Evolutionary conservation across 2,888 invertebrate genomes (phyloP).

Genomic region (Eupithecia insigniata): DNA sequence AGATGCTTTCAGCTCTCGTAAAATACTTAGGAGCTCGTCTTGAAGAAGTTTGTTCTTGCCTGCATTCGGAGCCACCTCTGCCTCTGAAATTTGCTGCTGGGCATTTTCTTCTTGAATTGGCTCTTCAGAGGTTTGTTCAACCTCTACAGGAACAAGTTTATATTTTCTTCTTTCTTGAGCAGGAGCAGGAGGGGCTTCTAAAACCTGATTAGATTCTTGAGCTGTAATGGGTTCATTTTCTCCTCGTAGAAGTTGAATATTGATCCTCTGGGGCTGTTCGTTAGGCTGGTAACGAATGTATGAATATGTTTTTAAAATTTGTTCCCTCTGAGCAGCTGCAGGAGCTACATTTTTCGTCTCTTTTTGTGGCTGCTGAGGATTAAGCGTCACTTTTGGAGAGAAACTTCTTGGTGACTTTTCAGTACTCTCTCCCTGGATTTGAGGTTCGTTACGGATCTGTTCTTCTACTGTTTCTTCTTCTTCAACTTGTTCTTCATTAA

Average conservation of each 20-base stretch:
- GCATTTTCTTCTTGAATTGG: slow-evolving; percentile 35
- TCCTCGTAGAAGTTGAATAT: slow-evolving; percentile 36
- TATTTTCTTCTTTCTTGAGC: slow-evolving; percentile 28
- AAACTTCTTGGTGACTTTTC: slow-evolving; percentile 41
- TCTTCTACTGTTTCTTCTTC: slow-evolving; percentile 33
- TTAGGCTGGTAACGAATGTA: slow-evolving; percentile 48
- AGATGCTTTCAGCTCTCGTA: slow-evolving; percentile 56
- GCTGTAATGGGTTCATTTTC: slow-evolving; percentile 27
- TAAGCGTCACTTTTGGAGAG: slow-evolving; percentile 37
- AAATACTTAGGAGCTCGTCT: slow-evolving; percentile 45
- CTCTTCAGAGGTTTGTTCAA: slow-evolving; percentile 31
- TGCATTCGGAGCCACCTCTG: slow-evolving; percentile 35
- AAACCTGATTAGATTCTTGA: slow-evolving; percentile 27
- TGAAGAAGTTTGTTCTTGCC: slow-evolving; percentile 47
- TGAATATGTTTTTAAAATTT: slow-evolving; percentile 32
- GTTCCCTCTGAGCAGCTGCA: slow-evolving; percentile 44
- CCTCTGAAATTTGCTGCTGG: slow-evolving; percentile 28
- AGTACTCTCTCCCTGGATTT: slow-evolving; percentile 39
- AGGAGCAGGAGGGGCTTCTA: slow-evolving; percentile 14
- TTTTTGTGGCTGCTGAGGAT: slow-evolving; percentile 37
- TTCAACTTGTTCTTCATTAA: slow-evolving; percentile 39
- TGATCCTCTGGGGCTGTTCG: slow-evolving; percentile 43
- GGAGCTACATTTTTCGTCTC: slow-evolving; percentile 42
- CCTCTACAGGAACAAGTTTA: slow-evolving; percentile 40
- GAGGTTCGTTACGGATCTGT: slow-evolving; percentile 34